Base-by-base conservation (phyloP, 2,113 vertebrate species). In the Nansenia antarctica region DNA sequence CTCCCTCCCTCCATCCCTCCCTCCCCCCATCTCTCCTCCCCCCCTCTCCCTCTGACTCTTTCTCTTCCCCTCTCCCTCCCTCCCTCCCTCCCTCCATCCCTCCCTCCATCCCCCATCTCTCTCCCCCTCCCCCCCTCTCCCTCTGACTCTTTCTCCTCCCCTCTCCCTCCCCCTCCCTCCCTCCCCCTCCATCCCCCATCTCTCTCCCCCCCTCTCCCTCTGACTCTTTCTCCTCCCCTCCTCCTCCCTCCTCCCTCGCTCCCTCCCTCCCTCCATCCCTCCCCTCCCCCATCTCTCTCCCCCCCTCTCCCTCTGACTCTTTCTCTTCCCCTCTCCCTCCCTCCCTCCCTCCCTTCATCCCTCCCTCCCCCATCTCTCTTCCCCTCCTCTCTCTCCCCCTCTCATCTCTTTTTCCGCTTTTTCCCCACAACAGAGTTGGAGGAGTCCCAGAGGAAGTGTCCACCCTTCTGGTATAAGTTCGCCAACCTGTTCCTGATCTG, bases 381-480 rank as follows among this genome's bases (percentile, higher is more conserved):
- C 18, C 3, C 12, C 20, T 45, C 14, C 9, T 9, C 39, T 3
- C 39, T 14, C 12, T 0, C 39, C 39, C 1, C 18, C 42, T 49
- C n/a, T 49, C 1, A 27, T 39, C n/a, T 4, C 15, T 24, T 26
- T 57, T 11, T 62, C 82, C 76, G 59, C 35, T 3, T 4, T 69
- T 18, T 31, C 29, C 55, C 52, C 8, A 39, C 58, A 63, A 3
- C 83, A 99, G 98, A 99, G 80, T 88, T 99, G 80, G 97, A 98
- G 61, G 98, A 99, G 72, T 99, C 98, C 75, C 98, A 99, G 80
- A 94, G 95, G 74, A 98, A 95, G 65, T 99, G 98, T 73, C 98
- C 98, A 2, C 96, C 97, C 8, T 99, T 95, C 84, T 99, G 98
- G 97, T 99, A 99, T 84, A 99, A 96, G 81, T 99, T 99, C 72